Evolutionary conservation across 2,113 vertebrate species (phyloP), one percentile per base, ranked within the genome.

Genomic region (Ictalurus furcatus): DNA sequence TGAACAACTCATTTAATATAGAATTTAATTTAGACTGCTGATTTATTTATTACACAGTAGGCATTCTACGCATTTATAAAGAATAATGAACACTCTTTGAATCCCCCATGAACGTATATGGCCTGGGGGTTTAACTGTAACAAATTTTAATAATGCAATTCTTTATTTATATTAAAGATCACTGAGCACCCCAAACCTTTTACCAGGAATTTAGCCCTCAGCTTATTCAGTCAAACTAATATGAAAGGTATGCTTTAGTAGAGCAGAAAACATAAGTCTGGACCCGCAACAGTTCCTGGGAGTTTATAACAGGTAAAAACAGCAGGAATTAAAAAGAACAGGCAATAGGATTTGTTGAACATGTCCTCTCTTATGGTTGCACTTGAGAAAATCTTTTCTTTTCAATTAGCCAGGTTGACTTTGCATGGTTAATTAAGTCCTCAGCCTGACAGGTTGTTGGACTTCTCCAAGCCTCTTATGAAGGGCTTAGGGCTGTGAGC

Each of bases 321-420:
- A 61, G 63, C 58, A 61, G 12, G 34, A 85, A 59, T 78, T 74
- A 40, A 54, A 90, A 89, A 86, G 81, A 73, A 79, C 12, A 1
- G 9, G 67, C 82, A 91, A 92, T 89, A 86, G 91, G 88, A 91
- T 91, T 89, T 84, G 92, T 48, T 88, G 84, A 65, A 52, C 48
- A 67, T 85, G 58, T 37, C 54, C 86, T 71, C 92, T 92, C 86
- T 86, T 91, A 82, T 87, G 87, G 92, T 78, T 25, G 76, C 79
- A 90, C 92, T 93, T 86, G 40, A 89, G 86, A 92, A 61, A 85
- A 94, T 91, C 87, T 88, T 89, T 92, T 93, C 90, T 95, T 95
- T 95, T 95, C 95, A 95, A 93, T 96, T 95, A 95, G 93, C 92
- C 95, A 93, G 94, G 93, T 95, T 96, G 95, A 95, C 95, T 96